phyloP scores from a whole-genome alignment of 2,888 invertebrate species.

The Diloba caeruleocephala region DNA sequence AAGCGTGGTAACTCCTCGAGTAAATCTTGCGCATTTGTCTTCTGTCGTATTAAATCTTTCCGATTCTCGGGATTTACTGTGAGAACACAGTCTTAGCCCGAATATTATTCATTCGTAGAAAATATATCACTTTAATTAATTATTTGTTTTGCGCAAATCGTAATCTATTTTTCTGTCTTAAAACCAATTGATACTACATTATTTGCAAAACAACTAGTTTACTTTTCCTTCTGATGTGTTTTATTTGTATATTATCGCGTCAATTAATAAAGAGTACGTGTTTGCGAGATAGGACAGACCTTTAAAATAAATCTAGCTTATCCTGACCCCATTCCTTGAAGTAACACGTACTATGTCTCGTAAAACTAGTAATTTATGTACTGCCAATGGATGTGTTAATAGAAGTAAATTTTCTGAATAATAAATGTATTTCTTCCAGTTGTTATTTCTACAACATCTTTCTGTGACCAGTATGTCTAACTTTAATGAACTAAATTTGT shows the following conservation, averaged over 20 bases:
- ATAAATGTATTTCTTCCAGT: too few species aligned
- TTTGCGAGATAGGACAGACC: conserved; percentile 24
- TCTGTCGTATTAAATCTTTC: conserved; percentile 52
- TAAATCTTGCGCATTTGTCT: conserved; percentile 50
- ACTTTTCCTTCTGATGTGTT: neutral
- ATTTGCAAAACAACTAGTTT: neutral
- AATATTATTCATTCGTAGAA: conserved; percentile 45
- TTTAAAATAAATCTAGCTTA: conserved; percentile 25
- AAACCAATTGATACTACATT: conserved; percentile 25
- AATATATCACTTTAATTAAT: conserved; percentile 44
- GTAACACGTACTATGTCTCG: neutral
- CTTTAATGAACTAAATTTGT: too few species aligned
- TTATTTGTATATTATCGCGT: conserved; percentile 8
- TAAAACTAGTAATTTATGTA: too few species aligned
- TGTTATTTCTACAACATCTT: too few species aligned
- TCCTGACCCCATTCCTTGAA: neutral
- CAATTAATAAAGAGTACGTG: neutral
- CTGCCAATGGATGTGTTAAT: too few species aligned
- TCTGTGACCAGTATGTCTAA: too few species aligned
- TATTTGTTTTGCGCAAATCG: conserved; percentile 33
- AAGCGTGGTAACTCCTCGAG: conserved; percentile 23
- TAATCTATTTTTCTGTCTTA: conserved; percentile 6
- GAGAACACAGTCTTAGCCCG: conserved; percentile 13
- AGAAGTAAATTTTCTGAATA: neutral
- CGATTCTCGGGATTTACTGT: conserved; percentile 30